These are phyloP conservation scores for Netelia virgata DNA, from an alignment of 2,888 invertebrate genomes.

Conservation along the genomic window DNA sequence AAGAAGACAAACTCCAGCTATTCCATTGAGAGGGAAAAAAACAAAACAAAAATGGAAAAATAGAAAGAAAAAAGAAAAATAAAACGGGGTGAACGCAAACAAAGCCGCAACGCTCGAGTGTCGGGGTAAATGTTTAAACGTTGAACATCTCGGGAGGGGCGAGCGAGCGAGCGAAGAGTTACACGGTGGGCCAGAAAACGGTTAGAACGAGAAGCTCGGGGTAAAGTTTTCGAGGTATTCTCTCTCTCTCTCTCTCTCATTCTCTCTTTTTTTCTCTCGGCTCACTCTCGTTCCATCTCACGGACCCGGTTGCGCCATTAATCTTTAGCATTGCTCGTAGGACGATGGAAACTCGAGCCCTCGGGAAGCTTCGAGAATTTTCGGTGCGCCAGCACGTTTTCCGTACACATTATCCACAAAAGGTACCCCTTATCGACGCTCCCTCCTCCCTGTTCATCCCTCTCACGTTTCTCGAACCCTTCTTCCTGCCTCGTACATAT, in stretches of 20 bases:
- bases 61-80: neutral
- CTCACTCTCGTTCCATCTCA: conserved; percentile 46
- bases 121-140: conserved; percentile 28
- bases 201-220: neutral
- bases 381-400: neutral
- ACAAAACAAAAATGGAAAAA: neutral
- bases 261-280: neutral
- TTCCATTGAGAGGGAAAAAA: neutral
- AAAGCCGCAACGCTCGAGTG: neutral
- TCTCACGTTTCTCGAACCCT: neutral
- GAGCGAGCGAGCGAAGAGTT: neutral
- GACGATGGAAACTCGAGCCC: neutral
- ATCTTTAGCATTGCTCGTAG: conserved; percentile 77
- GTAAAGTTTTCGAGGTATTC: conserved; percentile 26
- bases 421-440: neutral
- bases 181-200: neutral
- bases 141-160: conserved; percentile 18
- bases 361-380: conserved; percentile 10
- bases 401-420: conserved; percentile 23
- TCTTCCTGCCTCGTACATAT: neutral
- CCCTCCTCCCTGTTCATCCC: neutral
- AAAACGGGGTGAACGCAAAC: neutral
- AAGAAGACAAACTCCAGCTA: conserved; percentile 1
- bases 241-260: neutral
- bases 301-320: conserved; percentile 74